These are phyloP conservation scores for Yponomeuta plumbellus DNA, from an alignment of 2,888 invertebrate genomes.

Conservation along the genomic window DNA sequence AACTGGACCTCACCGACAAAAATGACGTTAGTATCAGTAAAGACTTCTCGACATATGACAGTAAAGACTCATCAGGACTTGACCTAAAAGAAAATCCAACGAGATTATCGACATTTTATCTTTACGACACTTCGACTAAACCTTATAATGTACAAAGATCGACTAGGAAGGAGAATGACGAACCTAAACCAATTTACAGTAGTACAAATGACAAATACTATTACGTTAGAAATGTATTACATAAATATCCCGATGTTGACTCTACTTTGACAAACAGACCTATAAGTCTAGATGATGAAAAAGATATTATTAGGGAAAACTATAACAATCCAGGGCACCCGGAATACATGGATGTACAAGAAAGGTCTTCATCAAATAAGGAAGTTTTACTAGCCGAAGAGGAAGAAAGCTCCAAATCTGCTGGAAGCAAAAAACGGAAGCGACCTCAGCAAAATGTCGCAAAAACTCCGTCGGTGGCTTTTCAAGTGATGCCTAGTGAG, in stretches of 20 bases:
- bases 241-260: conserved; percentile 49
- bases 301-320: conserved; percentile 36
- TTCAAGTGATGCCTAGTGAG: conserved; percentile 71
- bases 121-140: conserved; percentile 61
- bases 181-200: conserved; percentile 30
- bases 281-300: conserved; percentile 26
- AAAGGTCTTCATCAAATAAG: conserved; percentile 50
- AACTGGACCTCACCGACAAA: conserved; percentile 16
- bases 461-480: conserved; percentile 63
- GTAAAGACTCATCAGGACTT: conserved; percentile 29
- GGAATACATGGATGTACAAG: conserved; percentile 41
- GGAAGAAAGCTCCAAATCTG: conserved; percentile 32
- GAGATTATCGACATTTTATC: conserved; percentile 63
- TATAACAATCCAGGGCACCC: conserved; percentile 37
- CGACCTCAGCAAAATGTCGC: conserved; percentile 39
- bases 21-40: conserved; percentile 40
- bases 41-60: conserved; percentile 53
- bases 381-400: conserved; percentile 42
- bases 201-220: conserved; percentile 55
- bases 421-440: conserved; percentile 37
- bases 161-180: conserved; percentile 59
- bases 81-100: conserved; percentile 29
- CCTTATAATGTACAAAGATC: conserved; percentile 56
- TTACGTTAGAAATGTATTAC: conserved; percentile 61
- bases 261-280: conserved; percentile 27